Conservation (phyloP, 2,888 invertebrate genomes). For the Dynastes maya region DNA sequence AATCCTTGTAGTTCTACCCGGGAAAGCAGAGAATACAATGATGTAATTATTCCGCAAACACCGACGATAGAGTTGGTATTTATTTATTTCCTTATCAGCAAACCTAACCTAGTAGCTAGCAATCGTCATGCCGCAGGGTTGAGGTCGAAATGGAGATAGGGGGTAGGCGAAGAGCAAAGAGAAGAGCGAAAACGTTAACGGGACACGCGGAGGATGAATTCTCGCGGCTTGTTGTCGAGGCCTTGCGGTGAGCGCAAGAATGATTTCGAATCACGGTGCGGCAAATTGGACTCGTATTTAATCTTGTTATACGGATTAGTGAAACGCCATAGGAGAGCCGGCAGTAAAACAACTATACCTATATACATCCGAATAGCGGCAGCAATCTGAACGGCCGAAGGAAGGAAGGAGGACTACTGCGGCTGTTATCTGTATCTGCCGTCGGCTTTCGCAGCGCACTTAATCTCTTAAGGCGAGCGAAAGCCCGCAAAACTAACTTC, state of each 20-base stretch:
- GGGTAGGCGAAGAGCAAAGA: neutral
- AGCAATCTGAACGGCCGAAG: neutral
- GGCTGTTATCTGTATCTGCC: constrained; percentile 69
- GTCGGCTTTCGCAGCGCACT: constrained; percentile 66
- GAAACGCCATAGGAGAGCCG: constrained; percentile 50
- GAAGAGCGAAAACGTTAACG: neutral
- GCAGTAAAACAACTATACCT: neutral
- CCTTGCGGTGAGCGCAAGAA: constrained; percentile 64
- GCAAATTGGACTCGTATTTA: constrained; percentile 74
- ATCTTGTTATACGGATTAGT: constrained; percentile 73
- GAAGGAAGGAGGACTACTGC: constrained; percentile 53
- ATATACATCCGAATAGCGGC: neutral
- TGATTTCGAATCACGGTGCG: constrained; percentile 70
- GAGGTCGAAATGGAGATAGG: constrained; percentile 52
- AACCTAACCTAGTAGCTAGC: neutral
- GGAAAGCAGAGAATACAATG: too few species aligned
- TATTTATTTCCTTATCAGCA: too few species aligned
- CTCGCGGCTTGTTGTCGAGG: constrained; percentile 60
- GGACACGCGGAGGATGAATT: constrained; percentile 57
- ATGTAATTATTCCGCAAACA: too few species aligned
- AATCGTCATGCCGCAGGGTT: constrained; percentile 59
- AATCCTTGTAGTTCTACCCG: too few species aligned
- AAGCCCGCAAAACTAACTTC: constrained; percentile 51
- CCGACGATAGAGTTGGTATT: too few species aligned
- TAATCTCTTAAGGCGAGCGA: constrained; percentile 65